Base-by-base conservation (phyloP, 1,140 invertebrate genomes). In the Andricus grossulariae region DNA sequence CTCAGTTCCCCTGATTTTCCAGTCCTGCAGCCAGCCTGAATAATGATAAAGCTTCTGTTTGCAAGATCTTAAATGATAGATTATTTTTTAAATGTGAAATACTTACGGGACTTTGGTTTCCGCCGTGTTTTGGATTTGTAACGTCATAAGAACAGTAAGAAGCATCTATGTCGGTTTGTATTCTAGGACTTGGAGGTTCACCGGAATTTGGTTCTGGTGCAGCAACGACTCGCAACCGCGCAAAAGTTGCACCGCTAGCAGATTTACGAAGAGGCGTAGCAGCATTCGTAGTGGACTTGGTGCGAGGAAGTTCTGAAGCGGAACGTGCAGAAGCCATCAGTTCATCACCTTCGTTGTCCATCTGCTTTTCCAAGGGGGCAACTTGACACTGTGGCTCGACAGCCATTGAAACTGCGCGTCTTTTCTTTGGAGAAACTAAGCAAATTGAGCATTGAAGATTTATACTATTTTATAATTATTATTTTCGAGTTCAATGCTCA, bases 111-210 rank as follows among this genome's bases (percentile, higher is more conserved):
- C 90, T 91, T 57, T 91, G 90, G 79, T 91, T 91, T 76, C 89
- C 90, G 57, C 90, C 76, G 74, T 91, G 88, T 84, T 91, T 91
- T 16, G 86, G 86, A 80, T 90, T 90, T 45, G 90, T 91, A 10
- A 90, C 85, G 66, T 91, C 90, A 52, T 91, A 91, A 50, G 91
- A 92, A 73, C 89, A 94, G 75, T 94, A 93, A 16, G 93, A 92
- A 57, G 93, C 93, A 85, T 94, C 93, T 7, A 93, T 92, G 77
- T 94, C 93, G 0, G 93, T 92, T 13, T 92, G 92, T 76, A 93
- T 92, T 15, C 93, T 89, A 8, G 93, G 93, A 76, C 93, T 94
- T 10, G 92, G 91, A 0, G 92, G 89, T 82, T 93, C 93, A 39
- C 84, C 87, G 25, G 87, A 75, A 0, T 84, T 75, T 21, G 80